Percentiles rank a stretch among this genome's conserved stretches.
Evolutionary conservation across 2,888 invertebrate species (phyloP).

Genomic region (Acronicta psi): DNA sequence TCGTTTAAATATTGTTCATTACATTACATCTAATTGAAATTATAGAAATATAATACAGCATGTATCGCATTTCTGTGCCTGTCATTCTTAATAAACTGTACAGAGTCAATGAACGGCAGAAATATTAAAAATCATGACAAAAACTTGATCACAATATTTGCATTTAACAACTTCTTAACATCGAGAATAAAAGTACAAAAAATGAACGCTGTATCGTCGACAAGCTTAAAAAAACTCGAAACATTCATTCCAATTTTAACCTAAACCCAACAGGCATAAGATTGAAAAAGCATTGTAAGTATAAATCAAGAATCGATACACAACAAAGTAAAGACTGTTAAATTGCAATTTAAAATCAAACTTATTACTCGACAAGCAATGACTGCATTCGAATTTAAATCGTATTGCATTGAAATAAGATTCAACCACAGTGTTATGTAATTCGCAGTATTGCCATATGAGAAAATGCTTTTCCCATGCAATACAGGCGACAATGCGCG

Average conservation of each 20-base stretch:
- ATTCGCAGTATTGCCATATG: slow-evolving; percentile 27
- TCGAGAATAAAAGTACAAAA: slow-evolving; percentile 8
- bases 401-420: background rate
- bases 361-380: background rate
- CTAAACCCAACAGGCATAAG: background rate
- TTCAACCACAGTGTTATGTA: background rate
- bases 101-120: slow-evolving; percentile 23
- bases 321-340: background rate
- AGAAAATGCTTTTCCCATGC: slow-evolving; percentile 50
- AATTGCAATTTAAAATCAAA: background rate
- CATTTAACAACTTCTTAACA: slow-evolving; percentile 7
- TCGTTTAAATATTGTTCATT: no score
- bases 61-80: background rate
- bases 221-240: slow-evolving; percentile 3
- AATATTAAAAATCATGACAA: slow-evolving; percentile 11
- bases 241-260: slow-evolving; percentile 1
- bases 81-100: slow-evolving; percentile 15
- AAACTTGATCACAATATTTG: slow-evolving; percentile 27
- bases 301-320: background rate
- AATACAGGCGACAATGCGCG: slow-evolving; percentile 56
- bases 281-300: background rate
- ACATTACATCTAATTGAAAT: no score
- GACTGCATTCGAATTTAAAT: slow-evolving; percentile 1
- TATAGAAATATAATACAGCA: background rate
- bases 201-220: background rate